Conservation (phyloP, 2,888 invertebrate genomes). For the Synergus itoensis region DNA sequence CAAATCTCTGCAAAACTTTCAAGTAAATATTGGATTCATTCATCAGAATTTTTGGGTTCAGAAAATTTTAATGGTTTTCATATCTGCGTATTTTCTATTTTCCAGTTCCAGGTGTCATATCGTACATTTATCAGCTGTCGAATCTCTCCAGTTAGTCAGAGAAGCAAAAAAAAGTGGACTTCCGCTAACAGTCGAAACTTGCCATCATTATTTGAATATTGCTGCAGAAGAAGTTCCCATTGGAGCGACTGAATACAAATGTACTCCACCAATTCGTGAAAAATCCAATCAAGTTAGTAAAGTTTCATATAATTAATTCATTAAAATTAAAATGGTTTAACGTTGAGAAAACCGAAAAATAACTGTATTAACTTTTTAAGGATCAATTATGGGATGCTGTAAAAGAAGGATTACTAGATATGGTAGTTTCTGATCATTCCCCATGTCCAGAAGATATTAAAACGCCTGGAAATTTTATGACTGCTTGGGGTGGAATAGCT, state of each 20-base stretch:
- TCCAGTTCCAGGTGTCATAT: conserved; percentile 83
- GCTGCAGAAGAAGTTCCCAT: conserved; percentile 83
- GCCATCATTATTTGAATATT: conserved; percentile 85
- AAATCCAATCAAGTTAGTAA: conserved; percentile 80
- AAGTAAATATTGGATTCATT: conserved; percentile 75
- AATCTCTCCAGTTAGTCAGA: conserved; percentile 81
- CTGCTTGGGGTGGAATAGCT: conserved; percentile 87
- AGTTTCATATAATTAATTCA: neutral
- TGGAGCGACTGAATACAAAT: conserved; percentile 85
- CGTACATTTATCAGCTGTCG: conserved; percentile 84
- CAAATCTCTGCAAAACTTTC: conserved; percentile 80
- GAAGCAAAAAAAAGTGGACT: conserved; percentile 80
- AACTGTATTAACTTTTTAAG: conserved; percentile 70
- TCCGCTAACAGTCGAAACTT: conserved; percentile 85
- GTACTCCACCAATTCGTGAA: conserved; percentile 85
- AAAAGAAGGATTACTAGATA: conserved; percentile 78
- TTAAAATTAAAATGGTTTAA: neutral
- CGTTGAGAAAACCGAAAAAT: no score
- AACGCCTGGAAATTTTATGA: conserved; percentile 82
- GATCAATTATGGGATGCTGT: conserved; percentile 83
- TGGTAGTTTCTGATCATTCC: conserved; percentile 69
- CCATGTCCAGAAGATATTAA: conserved; percentile 68
- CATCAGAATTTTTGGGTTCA: neutral
- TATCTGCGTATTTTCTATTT: conserved; percentile 41
- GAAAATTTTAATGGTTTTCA: neutral